Percentiles rank a stretch among this genome's conserved stretches.
Evolutionary conservation across 2,888 invertebrate genomes (phyloP).

Genomic region (Pristionchus arcanus): DNA sequence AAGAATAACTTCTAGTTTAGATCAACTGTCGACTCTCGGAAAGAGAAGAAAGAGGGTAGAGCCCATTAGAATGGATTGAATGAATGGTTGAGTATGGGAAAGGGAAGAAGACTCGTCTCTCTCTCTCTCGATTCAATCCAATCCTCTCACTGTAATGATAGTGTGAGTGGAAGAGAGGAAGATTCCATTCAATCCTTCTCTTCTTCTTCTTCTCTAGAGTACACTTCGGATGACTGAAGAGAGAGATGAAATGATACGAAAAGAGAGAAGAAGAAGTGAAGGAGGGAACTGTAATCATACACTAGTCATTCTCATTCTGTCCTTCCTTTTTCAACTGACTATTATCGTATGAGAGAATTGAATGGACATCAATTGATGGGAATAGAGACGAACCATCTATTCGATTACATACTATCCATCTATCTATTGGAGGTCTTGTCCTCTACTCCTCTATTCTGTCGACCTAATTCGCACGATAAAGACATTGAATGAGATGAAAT

Average conservation of each 20-base stretch:
- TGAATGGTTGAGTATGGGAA: slow-evolving; percentile 44
- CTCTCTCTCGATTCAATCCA: slow-evolving; percentile 35
- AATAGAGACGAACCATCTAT: background rate
- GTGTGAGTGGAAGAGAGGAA: slow-evolving; percentile 32
- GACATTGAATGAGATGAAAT: background rate
- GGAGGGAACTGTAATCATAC: slow-evolving; percentile 37
- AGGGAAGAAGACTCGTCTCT: slow-evolving; percentile 38
- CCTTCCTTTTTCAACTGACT: slow-evolving; percentile 10
- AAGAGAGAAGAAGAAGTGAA: slow-evolving; percentile 22
- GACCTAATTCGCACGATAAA: background rate
- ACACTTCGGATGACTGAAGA: slow-evolving; percentile 42
- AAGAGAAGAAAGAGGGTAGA: slow-evolving; percentile 24
- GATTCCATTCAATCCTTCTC: slow-evolving; percentile 38
- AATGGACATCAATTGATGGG: slow-evolving; percentile 30
- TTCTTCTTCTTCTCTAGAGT: slow-evolving; percentile 24
- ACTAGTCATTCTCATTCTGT: slow-evolving; percentile 24
- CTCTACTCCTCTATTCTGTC: background rate
- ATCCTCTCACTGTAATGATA: slow-evolving; percentile 50
- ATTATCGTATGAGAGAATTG: slow-evolving; percentile 7
- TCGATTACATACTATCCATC: background rate
- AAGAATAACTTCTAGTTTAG: background rate
- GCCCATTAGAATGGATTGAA: slow-evolving; percentile 39
- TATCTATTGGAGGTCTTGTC: background rate
- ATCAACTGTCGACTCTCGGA: slow-evolving; percentile 2
- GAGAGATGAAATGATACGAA: slow-evolving; percentile 3